Evolutionary conservation across 1,140 invertebrate species (phyloP), one percentile per base, ranked within the genome.

Genomic region (Drosophila novamexicana): DNA sequence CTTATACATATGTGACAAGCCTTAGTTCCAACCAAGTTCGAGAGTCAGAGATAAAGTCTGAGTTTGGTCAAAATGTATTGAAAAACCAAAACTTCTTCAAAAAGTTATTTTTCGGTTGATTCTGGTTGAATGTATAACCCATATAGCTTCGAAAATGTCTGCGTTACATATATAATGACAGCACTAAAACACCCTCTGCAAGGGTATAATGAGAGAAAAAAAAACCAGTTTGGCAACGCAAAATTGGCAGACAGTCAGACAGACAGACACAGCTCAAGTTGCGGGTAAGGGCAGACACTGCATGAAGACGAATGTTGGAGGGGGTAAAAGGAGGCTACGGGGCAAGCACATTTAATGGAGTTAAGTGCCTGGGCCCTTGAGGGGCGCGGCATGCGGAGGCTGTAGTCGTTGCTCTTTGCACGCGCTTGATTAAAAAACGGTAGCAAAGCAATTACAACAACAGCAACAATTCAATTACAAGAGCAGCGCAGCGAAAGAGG

Each of bases 381-480:
- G 39, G 47, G 6, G 42, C 42, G 2, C 9, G 45, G 9, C 7
- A 8, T n/a, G 40, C 8, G 5, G 39, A 6, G 7, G 39, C 37
- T 22, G 54, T 42, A 42, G 68, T 42, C 45, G 67, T 37, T 75
- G 70, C 57, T 71, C 66, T 66, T 66, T 66, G 45, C 61, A 45
- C 62, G 78, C 76, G 81, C 63, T 58, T 74, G 77, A 77, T 77
- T 86, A 83, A 79, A 79, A 84, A 89, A 88, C 84, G 85, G 84
- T 89, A 89, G 84, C 85, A 84, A 78, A 90, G 80, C 84, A 89
- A 89, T 89, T 89, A 89, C 84, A 89, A 89, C 84, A 89, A 89
- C 85, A 90, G 77, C 74, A 89, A 89, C 85, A 89, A 89, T 89
- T 89, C 80, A 89, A 89, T 89, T 89, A 84, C 78, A 80, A 64